phyloP scores from a whole-genome alignment of 2,888 invertebrate genomes.

The Tenthredo mesomela region DNA sequence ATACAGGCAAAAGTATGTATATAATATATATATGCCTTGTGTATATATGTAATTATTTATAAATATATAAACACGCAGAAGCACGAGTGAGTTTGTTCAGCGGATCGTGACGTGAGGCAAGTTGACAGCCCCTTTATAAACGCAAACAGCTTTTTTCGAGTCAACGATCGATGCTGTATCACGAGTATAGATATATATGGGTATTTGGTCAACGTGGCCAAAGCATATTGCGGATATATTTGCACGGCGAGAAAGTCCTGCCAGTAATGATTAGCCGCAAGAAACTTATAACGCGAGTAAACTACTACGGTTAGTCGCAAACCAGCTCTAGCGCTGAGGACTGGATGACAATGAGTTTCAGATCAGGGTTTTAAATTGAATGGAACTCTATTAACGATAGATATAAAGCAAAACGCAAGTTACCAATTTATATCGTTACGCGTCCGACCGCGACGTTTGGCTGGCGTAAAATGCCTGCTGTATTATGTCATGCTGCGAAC shows the following conservation, averaged over 20 bases:
- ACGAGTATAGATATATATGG: neutral
- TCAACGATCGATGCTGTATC: slow-evolving; percentile 35
- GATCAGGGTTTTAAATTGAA: neutral
- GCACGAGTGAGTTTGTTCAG: slow-evolving; percentile 15
- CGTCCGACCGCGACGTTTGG: slow-evolving; percentile 8
- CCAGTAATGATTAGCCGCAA: slow-evolving; percentile 36
- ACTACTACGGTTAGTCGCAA: neutral
- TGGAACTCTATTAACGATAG: slow-evolving; percentile 23
- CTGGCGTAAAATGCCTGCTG: slow-evolving; percentile 57
- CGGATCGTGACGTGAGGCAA: slow-evolving; percentile 25
- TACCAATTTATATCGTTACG: neutral
- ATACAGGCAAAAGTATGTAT: neutral
- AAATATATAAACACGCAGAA: neutral
- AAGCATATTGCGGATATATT: slow-evolving; percentile 40
- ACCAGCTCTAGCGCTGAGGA: neutral
- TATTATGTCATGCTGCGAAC: slow-evolving; percentile 59
- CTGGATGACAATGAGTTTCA: neutral
- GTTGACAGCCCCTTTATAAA: slow-evolving; percentile 24
- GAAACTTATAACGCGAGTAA: slow-evolving; percentile 34
- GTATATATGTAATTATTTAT: neutral
- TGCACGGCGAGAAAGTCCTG: slow-evolving; percentile 43
- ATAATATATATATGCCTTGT: too few species aligned
- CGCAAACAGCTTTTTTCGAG: slow-evolving; percentile 35
- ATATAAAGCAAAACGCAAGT: slow-evolving; percentile 10
- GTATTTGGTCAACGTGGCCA: slow-evolving; percentile 39